These are phyloP conservation scores for Psephotus haematonotus DNA, from an alignment of 2,113 vertebrate species.

Conservation along the genomic window DNA sequence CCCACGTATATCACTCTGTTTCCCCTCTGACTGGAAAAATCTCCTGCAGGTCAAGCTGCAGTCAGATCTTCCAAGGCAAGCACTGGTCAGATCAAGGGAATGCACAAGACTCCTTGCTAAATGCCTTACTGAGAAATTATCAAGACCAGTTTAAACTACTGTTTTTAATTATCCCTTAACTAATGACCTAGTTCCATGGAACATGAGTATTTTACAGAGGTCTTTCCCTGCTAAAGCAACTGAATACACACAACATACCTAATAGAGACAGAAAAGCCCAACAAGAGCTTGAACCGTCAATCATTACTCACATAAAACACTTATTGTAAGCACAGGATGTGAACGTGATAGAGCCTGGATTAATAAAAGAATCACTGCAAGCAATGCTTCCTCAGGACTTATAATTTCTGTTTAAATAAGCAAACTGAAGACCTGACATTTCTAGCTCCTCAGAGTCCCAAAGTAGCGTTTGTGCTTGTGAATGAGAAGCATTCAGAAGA, in stretches of 20 bases:
- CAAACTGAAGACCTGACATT: not conserved
- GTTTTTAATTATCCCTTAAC: not conserved
- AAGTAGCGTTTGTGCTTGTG: rapidly evolving
- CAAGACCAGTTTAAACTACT: not conserved
- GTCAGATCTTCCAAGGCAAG: not conserved
- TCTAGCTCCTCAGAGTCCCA: rapidly evolving
- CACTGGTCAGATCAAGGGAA: not conserved
- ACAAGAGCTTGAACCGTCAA: not conserved
- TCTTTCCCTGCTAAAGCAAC: not conserved
- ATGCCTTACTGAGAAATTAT: not conserved
- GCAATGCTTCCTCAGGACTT: not conserved
- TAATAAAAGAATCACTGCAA: not conserved
- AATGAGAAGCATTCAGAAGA: not conserved
- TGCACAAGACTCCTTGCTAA: not conserved
- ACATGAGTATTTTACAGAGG: not conserved
- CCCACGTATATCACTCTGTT: not conserved
- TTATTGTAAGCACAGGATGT: not conserved
- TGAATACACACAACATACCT: not conserved
- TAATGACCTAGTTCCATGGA: not conserved
- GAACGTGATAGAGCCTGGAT: not conserved
- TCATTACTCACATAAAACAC: rapidly evolving
- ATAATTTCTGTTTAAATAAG: not conserved
- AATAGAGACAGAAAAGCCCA: not conserved
- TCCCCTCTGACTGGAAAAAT: not conserved
- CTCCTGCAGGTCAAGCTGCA: not conserved